phyloP scores from a whole-genome alignment of 2,797 vertebrate species.

The Distichodus sexfasciatus region DNA sequence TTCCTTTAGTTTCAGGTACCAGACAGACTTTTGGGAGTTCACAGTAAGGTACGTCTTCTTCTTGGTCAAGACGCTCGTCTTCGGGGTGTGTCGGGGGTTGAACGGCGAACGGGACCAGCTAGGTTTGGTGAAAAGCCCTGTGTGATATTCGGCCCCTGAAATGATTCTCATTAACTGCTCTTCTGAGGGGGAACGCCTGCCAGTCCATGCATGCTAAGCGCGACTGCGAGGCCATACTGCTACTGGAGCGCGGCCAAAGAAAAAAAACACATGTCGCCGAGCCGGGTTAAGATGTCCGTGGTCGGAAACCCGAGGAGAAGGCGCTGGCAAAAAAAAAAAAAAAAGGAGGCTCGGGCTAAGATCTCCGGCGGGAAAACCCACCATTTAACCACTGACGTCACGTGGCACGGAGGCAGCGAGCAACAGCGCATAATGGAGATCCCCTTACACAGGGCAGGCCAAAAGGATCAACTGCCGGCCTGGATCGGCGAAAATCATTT shows the following conservation, averaged over 20 bases:
- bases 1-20: slow-evolving; percentile 6
- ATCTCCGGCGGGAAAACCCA: slow-evolving; percentile 49
- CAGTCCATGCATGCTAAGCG: slow-evolving; percentile 63
- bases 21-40: background rate
- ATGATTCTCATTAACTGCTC: slow-evolving; percentile 73
- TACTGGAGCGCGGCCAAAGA: slow-evolving; percentile 51
- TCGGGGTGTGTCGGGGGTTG: slow-evolving; percentile 2
- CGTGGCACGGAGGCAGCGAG: background rate
- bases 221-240: slow-evolving; percentile 50
- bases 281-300: slow-evolving; percentile 54
- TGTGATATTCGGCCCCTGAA: slow-evolving; percentile 67
- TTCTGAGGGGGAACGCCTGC: slow-evolving; percentile 65
- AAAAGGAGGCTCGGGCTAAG: slow-evolving; percentile 37
- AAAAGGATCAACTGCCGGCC: slow-evolving; percentile 31
- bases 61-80: background rate
- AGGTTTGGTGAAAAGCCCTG: slow-evolving; percentile 63
- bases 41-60: slow-evolving; percentile 10
- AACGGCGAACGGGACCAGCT: slow-evolving; percentile 56
- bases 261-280: slow-evolving; percentile 63
- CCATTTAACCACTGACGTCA: slow-evolving; percentile 53
- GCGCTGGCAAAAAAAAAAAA: slow-evolving; percentile 45
- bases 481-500: slow-evolving; percentile 15
- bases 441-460: slow-evolving; percentile 10
- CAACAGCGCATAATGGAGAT: slow-evolving; percentile 22
- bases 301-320: slow-evolving; percentile 24